A percentile compares a stretch with the other conserved stretches of the same genome.
Conservation (phyloP, 2,113 vertebrate species). For the Todiramphus saurophagus region DNA sequence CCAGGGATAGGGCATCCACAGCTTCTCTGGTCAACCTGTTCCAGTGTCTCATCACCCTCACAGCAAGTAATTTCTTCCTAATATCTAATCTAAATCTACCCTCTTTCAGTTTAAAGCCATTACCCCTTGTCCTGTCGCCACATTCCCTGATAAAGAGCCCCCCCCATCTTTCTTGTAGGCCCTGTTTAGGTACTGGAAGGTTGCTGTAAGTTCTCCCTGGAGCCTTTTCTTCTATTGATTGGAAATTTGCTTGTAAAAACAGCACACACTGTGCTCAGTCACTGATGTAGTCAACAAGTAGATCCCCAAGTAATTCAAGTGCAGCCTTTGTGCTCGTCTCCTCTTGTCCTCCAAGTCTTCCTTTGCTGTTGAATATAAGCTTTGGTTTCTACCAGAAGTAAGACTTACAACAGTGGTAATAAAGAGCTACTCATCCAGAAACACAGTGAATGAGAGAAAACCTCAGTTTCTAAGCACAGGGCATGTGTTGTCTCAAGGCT, state of each 20-base stretch:
- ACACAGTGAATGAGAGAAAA: background rate
- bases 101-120: background rate
- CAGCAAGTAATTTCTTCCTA: background rate
- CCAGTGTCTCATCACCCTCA: background rate
- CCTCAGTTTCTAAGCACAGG: background rate
- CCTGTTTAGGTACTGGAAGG: background rate
- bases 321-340: background rate
- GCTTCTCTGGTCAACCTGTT: background rate
- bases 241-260: background rate
- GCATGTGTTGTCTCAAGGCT: rapidly evolving
- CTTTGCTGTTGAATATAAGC: background rate
- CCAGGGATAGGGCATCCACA: background rate
- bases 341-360: background rate
- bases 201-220: background rate
- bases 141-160: background rate
- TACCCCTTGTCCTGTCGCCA: background rate
- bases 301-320: background rate
- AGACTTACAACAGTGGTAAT: background rate
- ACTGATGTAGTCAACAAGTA: background rate
- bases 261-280: rapidly evolving
- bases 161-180: background rate
- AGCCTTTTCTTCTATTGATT: background rate
- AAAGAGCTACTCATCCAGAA: background rate
- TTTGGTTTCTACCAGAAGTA: background rate
- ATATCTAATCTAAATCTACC: background rate